Evolutionary conservation across 2,888 invertebrate genomes (phyloP).

Genomic region (Metopia argyrocephala): DNA sequence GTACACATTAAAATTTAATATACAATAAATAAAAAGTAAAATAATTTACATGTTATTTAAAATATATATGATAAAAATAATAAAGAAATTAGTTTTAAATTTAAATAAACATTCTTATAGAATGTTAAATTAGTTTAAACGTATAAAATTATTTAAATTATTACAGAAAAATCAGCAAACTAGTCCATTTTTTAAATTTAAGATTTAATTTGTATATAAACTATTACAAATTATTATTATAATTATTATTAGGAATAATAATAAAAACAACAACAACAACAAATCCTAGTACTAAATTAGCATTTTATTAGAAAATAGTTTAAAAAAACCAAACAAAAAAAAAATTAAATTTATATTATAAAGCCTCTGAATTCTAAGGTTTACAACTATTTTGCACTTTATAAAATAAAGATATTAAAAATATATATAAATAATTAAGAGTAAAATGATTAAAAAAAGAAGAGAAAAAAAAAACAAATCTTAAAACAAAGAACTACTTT

Average conservation of each 20-base stretch:
- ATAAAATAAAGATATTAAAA: constrained; percentile 57
- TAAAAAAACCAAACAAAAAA: constrained; percentile 19
- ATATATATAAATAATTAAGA: constrained; percentile 32
- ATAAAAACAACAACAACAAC: too few relatives aligned
- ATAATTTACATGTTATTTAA: constrained; percentile 58
- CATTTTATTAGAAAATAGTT: constrained; percentile 53
- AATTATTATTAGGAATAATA: constrained; percentile 20
- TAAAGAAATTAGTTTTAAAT: constrained; percentile 48
- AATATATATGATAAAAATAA: constrained; percentile 17
- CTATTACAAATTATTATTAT: constrained; percentile 36
- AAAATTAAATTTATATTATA: constrained; percentile 45
- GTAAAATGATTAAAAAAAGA: constrained; percentile 24
- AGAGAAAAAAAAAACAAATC: constrained; percentile 30
- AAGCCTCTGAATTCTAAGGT: constrained; percentile 65
- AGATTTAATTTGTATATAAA: constrained; percentile 56
- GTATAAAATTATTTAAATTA: background rate
- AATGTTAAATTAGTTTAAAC: constrained; percentile 55
- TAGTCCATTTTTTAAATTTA: constrained; percentile 60
- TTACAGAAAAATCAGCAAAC: constrained; percentile 54
- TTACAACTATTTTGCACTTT: constrained; percentile 65
- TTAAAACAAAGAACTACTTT: constrained; percentile 31
- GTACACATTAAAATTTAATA: constrained; percentile 61
- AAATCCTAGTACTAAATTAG: constrained; percentile 61
- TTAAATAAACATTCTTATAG: constrained; percentile 64
- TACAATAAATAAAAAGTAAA: constrained; percentile 63